Evolutionary conservation across 2,797 vertebrate genomes (phyloP).

Genomic region (Borostomias antarcticus): DNA sequence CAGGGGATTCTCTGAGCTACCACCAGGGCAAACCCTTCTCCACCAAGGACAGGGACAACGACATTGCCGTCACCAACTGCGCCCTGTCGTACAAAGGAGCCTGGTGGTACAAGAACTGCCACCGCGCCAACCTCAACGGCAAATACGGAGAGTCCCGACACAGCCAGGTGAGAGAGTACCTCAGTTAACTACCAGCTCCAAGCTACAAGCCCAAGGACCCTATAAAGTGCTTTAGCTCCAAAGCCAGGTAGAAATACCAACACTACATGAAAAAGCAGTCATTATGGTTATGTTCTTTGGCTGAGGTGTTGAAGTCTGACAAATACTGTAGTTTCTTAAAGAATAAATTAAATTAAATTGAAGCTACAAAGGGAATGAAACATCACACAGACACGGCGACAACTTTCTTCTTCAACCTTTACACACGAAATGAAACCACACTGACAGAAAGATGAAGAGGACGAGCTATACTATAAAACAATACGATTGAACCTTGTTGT

Average conservation of each 20-base stretch:
- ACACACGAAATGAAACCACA: constrained; percentile 39
- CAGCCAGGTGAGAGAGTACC: constrained; percentile 91
- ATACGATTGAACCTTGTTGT: too few species aligned
- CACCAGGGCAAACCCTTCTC: constrained; percentile 98
- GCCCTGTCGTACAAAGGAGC: constrained; percentile 98
- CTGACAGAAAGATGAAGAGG: constrained; percentile 17
- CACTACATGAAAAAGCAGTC: too few species aligned
- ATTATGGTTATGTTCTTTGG: too few species aligned
- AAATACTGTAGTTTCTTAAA: too few species aligned
- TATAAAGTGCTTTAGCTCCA: too few species aligned
- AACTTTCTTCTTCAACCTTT: constrained; percentile 24
- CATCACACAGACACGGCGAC: constrained; percentile 19
- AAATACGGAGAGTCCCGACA: constrained; percentile 98
- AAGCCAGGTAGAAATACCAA: too few species aligned
- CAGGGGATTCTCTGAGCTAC: constrained; percentile 96
- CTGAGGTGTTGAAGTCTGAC: too few species aligned
- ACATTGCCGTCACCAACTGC: constrained; percentile 97
- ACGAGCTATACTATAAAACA: too few species aligned
- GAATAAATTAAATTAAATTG: constrained; percentile 51
- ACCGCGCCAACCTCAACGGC: constrained; percentile 97
- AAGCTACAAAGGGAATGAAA: constrained; percentile 45
- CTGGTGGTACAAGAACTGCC: constrained; percentile 99
- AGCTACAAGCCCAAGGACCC: too few species aligned
- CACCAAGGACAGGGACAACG: constrained; percentile 97
- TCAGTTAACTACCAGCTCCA: too few species aligned